phyloP scores from a whole-genome alignment of 2,797 vertebrate genomes.

The Squalus acanthias region DNA sequence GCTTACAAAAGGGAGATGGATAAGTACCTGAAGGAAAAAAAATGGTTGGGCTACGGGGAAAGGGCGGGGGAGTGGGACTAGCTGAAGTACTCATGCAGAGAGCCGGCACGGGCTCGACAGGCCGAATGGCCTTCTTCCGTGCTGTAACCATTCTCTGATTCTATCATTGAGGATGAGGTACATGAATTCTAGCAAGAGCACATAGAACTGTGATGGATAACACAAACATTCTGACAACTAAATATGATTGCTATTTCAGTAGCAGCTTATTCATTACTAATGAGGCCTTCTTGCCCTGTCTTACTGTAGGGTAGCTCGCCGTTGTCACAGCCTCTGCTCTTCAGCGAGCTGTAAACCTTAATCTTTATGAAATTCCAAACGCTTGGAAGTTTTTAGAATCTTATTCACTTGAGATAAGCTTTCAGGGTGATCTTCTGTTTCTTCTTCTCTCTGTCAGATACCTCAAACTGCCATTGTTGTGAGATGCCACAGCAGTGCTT shows the following conservation, averaged over 20 bases:
- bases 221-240: background rate
- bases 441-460: background rate
- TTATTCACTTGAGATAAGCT: background rate
- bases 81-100: too few relatives aligned
- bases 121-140: too few relatives aligned
- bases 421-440: background rate
- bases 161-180: background rate
- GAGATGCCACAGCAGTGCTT: background rate
- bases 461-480: background rate
- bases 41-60: too few relatives aligned
- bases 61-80: too few relatives aligned
- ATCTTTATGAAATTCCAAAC: background rate
- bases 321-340: background rate
- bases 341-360: background rate
- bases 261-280: background rate
- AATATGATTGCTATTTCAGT: background rate
- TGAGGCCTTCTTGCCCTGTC: background rate
- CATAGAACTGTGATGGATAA: background rate
- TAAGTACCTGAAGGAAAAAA: too few relatives aligned
- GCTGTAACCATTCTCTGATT: too few relatives aligned
- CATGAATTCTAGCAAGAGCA: background rate
- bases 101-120: too few relatives aligned
- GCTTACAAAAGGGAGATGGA: too few relatives aligned
- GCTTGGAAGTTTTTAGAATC: background rate
- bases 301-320: background rate